A percentile compares a stretch with the other conserved stretches of the same genome.
phyloP scores from a whole-genome alignment of 2,888 invertebrate species.

The Tethea ocularis region DNA sequence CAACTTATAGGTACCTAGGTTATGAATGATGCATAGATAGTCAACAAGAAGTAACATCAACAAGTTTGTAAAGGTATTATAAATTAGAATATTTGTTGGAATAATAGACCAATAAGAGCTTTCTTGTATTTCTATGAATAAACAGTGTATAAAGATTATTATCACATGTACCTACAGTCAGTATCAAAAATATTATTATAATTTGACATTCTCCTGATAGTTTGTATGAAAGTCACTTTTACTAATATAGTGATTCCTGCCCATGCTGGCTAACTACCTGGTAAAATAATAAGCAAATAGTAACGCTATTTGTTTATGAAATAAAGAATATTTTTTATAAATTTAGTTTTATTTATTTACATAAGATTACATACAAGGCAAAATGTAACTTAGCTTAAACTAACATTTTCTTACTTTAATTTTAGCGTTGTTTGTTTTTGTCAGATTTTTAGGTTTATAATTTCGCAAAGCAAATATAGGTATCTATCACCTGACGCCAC shows the following conservation, averaged over 20 bases:
- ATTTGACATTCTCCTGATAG: no score
- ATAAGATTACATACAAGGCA: not conserved
- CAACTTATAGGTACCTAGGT: not conserved
- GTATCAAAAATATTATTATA: no score
- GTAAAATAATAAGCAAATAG: not conserved
- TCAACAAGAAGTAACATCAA: not conserved
- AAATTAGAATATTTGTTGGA: not conserved
- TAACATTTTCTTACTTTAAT: not conserved
- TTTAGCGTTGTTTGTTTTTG: not conserved
- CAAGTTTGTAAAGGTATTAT: not conserved
- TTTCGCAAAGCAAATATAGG: not conserved
- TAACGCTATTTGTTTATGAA: not conserved
- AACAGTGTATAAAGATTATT: no score
- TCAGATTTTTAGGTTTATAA: not conserved
- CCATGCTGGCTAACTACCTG: no score
- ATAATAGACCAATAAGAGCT: not conserved
- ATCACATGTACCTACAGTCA: no score
- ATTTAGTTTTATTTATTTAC: not conserved
- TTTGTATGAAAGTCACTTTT: no score
- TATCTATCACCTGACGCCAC: not conserved
- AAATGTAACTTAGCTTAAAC: not conserved
- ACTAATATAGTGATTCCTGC: no score
- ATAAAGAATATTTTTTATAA: not conserved
- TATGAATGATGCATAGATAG: not conserved
- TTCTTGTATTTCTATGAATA: not conserved